These are phyloP conservation scores for Sorex araneus DNA, from an alignment of 2,113 vertebrate species.

Conservation along the genomic window DNA sequence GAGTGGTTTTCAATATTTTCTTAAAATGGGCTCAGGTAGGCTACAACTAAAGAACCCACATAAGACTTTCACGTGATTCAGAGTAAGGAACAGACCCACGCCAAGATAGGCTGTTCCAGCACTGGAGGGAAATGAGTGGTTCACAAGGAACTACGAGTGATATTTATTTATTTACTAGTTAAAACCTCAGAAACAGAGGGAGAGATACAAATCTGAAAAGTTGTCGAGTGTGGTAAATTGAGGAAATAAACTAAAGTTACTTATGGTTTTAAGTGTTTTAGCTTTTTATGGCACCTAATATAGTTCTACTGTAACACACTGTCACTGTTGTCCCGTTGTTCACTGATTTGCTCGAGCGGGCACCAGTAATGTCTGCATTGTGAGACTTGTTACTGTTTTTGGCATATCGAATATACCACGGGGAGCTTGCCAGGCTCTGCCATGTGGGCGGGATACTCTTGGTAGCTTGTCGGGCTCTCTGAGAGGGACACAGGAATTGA, in stretches of 20 bases:
- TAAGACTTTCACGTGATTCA: constrained; percentile 29
- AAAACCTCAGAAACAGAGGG: constrained; percentile 35
- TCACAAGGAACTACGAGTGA: constrained; percentile 41
- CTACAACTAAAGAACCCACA: constrained; percentile 15
- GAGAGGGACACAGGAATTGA: no score
- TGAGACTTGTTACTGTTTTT: no score
- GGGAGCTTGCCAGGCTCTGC: no score
- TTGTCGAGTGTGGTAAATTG: neutral
- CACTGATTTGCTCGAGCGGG: no score
- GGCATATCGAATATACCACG: no score
- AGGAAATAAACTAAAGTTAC: neutral
- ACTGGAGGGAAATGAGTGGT: constrained; percentile 21
- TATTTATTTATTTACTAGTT: constrained; percentile 57
- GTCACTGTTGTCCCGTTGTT: no score
- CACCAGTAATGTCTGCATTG: no score
- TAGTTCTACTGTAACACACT: no score
- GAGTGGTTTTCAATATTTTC: constrained; percentile 20
- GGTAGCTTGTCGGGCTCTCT: no score
- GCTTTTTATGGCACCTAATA: no score
- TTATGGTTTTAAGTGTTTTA: no score
- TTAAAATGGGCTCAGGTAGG: neutral
- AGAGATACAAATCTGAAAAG: constrained; percentile 12
- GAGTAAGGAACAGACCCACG: constrained; percentile 18
- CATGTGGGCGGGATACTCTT: no score
- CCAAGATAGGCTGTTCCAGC: neutral